A percentile compares a stretch with the other conserved stretches of the same genome.
Evolutionary conservation across 2,113 vertebrate species (phyloP).

Genomic region (Passer domesticus): DNA sequence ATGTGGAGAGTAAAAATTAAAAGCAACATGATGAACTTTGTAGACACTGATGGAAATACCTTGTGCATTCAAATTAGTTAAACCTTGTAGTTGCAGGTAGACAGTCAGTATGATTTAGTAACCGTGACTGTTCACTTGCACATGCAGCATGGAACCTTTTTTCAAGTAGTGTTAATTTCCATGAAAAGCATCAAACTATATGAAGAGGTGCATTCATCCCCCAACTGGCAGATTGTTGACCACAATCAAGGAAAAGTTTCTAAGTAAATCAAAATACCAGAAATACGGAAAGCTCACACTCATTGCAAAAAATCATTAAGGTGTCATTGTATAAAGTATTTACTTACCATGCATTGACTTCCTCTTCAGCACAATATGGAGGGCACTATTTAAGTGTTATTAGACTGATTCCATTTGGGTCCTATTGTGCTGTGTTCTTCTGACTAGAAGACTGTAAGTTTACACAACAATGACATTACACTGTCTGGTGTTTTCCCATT

Average conservation of each 20-base stretch:
- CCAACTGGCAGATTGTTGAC: background rate
- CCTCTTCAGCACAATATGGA: background rate
- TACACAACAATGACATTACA: background rate
- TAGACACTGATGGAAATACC: background rate
- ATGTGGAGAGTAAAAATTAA: background rate
- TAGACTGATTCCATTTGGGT: background rate
- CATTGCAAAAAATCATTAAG: background rate
- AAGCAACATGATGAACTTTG: background rate
- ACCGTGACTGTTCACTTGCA: background rate
- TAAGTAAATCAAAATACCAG: background rate
- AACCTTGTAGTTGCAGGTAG: background rate
- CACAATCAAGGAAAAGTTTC: background rate
- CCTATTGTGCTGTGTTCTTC: background rate
- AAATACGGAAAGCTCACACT: background rate
- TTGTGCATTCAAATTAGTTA: background rate
- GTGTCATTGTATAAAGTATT: background rate
- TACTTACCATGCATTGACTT: background rate
- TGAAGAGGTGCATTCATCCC: background rate
- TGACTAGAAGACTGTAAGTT: background rate
- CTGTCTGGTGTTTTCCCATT: background rate
- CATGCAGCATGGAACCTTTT: background rate
- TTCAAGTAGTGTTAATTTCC: background rate
- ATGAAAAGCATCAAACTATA: background rate
- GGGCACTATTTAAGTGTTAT: background rate
- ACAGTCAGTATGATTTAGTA: background rate